Evolutionary conservation across 2,888 invertebrate species (phyloP), one percentile per base, ranked within the genome.

Genomic region (Campoletis raptor): DNA sequence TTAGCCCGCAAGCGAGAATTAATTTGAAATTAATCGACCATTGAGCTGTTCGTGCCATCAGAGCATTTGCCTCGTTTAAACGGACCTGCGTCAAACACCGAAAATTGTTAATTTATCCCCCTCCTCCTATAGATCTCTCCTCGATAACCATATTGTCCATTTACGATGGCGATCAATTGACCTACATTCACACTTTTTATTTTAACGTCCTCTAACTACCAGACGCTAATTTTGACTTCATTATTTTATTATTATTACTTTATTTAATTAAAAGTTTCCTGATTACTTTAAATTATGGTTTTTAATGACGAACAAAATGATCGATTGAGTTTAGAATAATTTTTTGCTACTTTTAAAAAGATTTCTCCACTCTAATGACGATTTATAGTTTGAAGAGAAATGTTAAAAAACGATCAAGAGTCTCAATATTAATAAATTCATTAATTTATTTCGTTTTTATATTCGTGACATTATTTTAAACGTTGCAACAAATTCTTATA

Each of bases 1-100:
- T 48, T 40, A 24, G 52, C 52, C 24, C 45, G 48, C 52, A 37
- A 70, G 37, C 64, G 76, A 36, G 8, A 70, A 85, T 72, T 81
- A 85, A 70, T 70, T 52, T 52, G 61, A 76, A 54, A 85, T 85
- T 81, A 81, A 85, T 81, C 77, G 72, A 70, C 15, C 24, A 52
- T 76, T 52, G 52, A 48, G 64, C 42, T 67, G 12, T 30, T n/a
- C 24, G 57, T 42, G 57, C 61, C 73, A 37, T 37, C 74, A 37
- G 74, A 48, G 79, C 69, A 74, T 84, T 69, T 37, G 30, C 73
- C 52, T 37, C 66, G 40, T 40, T 79, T 69, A 69, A 74, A n/a
- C 37, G 30, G 48, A 61, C 40, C 66, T 74, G 45, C 66, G 36
- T 48, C 67, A 48, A 73, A 57, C 84, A 48, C 57, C 45, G 48